These are phyloP conservation scores for Indicator maculatus DNA, from an alignment of 2,113 vertebrate genomes.

Conservation along the genomic window DNA sequence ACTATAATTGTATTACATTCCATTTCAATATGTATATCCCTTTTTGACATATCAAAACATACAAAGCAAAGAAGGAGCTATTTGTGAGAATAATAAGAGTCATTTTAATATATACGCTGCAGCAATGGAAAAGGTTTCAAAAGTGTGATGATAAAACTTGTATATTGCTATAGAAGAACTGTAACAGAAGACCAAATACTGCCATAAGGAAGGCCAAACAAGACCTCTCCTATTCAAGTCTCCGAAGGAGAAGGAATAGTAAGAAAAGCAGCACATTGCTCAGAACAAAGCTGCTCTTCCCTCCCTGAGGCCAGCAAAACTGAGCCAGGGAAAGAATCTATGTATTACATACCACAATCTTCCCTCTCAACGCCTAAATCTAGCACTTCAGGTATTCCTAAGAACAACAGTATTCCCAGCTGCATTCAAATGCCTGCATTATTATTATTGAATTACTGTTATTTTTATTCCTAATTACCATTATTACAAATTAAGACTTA, in stretches of 20 bases:
- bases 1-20: background rate
- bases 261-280: background rate
- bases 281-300: background rate
- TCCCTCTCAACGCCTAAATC: background rate
- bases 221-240: background rate
- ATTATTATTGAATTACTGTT: background rate
- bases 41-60: background rate
- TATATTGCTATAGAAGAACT: background rate
- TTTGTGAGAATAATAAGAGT: background rate
- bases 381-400: background rate
- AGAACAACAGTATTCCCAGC: background rate
- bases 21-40: background rate
- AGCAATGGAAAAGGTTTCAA: background rate
- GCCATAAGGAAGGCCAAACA: background rate
- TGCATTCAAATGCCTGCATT: background rate
- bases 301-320: accelerated
- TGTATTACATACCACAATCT: accelerated
- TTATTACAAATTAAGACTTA: background rate
- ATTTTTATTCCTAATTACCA: background rate
- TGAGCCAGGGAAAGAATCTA: background rate
- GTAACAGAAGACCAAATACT: background rate
- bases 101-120: background rate
- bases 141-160: background rate
- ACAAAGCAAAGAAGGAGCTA: background rate
- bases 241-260: background rate